Base-by-base conservation (phyloP, 2,113 vertebrate genomes). In the Corydoras maculifer region DNA sequence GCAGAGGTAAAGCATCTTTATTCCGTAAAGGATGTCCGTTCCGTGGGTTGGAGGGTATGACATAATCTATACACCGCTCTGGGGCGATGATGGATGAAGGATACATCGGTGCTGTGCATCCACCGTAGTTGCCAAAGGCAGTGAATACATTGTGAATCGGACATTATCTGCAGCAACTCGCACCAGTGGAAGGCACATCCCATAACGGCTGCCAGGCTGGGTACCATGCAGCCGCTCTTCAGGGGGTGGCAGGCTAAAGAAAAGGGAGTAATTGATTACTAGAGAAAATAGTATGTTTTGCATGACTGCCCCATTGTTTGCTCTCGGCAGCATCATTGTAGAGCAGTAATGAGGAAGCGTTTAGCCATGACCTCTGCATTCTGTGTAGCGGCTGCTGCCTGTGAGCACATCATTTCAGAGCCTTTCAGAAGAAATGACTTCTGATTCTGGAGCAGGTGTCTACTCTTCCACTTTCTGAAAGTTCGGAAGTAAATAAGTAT, bases 231-330 rank as follows among this genome's bases (percentile, higher is more conserved):
- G 49, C 74, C 55, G 31, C 57, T 32, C 12, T 65, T 68, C 51
- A 43, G 54, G 64, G 63, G 70, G 62, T 75, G 60, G 66, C 35
- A 25, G n/a, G 31, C 48, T 10, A 50, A 53, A 66, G 60, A 75
- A 77, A 63, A 57, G 48, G 50, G 25, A 73, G 75, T 73, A 75
- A 80, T 80, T 73, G 75, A 75, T 80, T 32, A 53, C 65, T 9
- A 51, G 62, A 49, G 63, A 72, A 77, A 69, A 70, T 50, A 55
- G 50, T 54, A 54, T 18, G 59, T 66, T 74, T 74, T 70, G 51
- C 67, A 15, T 71, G 62, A 73, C 29, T 54, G 59, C 63, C 49
- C 57, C 58, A 73, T 77, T 77, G 75, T 80, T 77, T 75, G 72
- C 67, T 31, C 29, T 73, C 65, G 59, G 68, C 73, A 55, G 54